phyloP scores from a whole-genome alignment of 35 echinoderm and acorn worm species.

The Apostichopus japonicus region DNA sequence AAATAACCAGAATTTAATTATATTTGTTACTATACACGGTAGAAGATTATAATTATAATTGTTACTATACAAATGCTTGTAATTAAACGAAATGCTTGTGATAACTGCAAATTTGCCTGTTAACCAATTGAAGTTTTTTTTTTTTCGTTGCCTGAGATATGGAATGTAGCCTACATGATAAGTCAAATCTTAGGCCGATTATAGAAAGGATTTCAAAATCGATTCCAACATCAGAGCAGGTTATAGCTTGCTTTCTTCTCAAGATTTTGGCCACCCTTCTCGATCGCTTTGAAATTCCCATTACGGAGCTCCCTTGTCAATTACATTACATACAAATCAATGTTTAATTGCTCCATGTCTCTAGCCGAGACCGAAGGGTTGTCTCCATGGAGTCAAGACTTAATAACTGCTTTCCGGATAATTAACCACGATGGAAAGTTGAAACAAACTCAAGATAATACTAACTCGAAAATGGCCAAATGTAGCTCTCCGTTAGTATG shows the following conservation, averaged over 20 bases:
- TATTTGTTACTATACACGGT: too few species aligned
- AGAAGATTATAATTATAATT: too few species aligned
- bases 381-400: slow-evolving; percentile 53
- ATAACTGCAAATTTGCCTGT: too few species aligned
- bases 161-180: too few species aligned
- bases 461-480: background rate
- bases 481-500: background rate
- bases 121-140: too few species aligned
- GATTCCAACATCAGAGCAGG: background rate
- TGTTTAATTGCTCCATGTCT: slow-evolving; percentile 52
- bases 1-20: too few species aligned
- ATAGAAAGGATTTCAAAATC: background rate
- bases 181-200: background rate
- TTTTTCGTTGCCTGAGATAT: too few species aligned
- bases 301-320: slow-evolving; percentile 44
- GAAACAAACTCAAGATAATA: slow-evolving; percentile 10
- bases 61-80: too few species aligned
- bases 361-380: slow-evolving; percentile 34
- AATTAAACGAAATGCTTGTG: too few species aligned
- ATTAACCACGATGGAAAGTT: slow-evolving; percentile 46
- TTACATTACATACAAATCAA: slow-evolving; percentile 68
- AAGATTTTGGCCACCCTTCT: background rate
- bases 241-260: background rate
- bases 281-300: slow-evolving; percentile 12
- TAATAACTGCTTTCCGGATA: slow-evolving; percentile 65